A percentile compares a stretch with the other conserved stretches of the same genome.
These are phyloP conservation scores for Etheostoma perlongum DNA, from an alignment of 2,797 vertebrate genomes.

Conservation along the genomic window DNA sequence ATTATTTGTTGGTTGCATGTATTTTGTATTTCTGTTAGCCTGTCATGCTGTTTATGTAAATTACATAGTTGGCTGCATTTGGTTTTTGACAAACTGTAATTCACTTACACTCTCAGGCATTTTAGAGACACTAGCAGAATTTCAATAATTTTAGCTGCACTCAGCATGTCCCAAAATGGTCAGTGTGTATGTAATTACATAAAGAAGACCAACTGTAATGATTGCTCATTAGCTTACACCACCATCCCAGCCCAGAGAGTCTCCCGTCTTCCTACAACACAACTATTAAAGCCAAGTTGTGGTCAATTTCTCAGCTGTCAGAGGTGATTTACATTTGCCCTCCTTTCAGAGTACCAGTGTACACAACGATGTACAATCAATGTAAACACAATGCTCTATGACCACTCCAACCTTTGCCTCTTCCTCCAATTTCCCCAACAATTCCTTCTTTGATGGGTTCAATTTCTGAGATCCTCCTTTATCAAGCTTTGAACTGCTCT, in stretches of 20 bases:
- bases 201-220: constrained; percentile 40
- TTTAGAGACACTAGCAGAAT: constrained; percentile 20
- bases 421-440: constrained; percentile 21
- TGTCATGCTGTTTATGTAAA: neutral
- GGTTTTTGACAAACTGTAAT: neutral
- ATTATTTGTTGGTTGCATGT: neutral
- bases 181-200: constrained; percentile 35
- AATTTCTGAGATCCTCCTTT: constrained; percentile 53
- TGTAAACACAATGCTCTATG: constrained; percentile 61
- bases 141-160: neutral
- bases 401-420: constrained; percentile 32
- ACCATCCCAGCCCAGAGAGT: constrained; percentile 19
- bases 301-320: constrained; percentile 70
- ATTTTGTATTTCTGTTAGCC: neutral
- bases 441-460: constrained; percentile 57
- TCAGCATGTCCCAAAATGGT: constrained; percentile 17
- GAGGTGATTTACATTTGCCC: constrained; percentile 66
- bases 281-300: constrained; percentile 23
- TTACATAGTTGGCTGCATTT: constrained; percentile 12
- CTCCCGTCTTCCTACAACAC: constrained; percentile 33
- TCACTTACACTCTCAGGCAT: constrained; percentile 6
- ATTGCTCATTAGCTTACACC: constrained; percentile 54
- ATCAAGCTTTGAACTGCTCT: constrained; percentile 52
- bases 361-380: constrained; percentile 57
- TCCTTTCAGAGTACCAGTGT: constrained; percentile 44